A percentile compares a stretch with the other conserved stretches of the same genome.
Conservation (phyloP, 37 sponge, comb jelly and placozoan genomes). For the Halichondria panicea region DNA sequence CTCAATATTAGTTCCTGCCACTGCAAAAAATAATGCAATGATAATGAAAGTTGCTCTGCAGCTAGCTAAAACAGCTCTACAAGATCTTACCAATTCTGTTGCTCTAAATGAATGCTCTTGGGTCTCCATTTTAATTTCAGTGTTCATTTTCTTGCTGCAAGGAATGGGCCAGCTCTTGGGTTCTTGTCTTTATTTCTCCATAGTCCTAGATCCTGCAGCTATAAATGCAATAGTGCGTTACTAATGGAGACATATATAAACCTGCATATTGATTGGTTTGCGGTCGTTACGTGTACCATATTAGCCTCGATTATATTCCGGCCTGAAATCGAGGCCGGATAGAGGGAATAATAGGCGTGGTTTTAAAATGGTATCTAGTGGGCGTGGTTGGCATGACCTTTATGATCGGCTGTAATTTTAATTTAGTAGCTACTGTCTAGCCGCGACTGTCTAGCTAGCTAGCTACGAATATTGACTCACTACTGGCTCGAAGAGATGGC, state of each 20-base stretch:
- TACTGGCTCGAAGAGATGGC: too few relatives aligned
- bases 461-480: too few relatives aligned
- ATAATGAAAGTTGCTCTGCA: too few relatives aligned
- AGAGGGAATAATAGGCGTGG: too few relatives aligned
- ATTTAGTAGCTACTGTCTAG: background rate
- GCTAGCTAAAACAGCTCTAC: too few relatives aligned
- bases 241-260: too few relatives aligned
- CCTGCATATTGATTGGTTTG: background rate
- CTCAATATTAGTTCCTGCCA: slow-evolving; percentile 56
- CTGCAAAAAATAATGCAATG: slow-evolving; percentile 11
- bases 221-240: background rate
- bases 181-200: background rate
- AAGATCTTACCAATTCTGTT: slow-evolving; percentile 37
- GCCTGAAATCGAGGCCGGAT: too few relatives aligned
- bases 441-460: too few relatives aligned
- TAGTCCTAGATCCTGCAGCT: background rate
- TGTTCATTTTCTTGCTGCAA: background rate
- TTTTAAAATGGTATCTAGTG: too few relatives aligned
- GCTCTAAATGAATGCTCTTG: slow-evolving; percentile 20
- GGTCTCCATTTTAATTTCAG: background rate
- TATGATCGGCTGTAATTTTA: background rate
- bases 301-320: too few relatives aligned
- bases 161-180: too few relatives aligned
- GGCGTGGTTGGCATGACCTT: background rate
- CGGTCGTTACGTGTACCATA: background rate